Base-by-base conservation (phyloP, 2,797 vertebrate genomes). In the Eleutherodactylus coqui region DNA sequence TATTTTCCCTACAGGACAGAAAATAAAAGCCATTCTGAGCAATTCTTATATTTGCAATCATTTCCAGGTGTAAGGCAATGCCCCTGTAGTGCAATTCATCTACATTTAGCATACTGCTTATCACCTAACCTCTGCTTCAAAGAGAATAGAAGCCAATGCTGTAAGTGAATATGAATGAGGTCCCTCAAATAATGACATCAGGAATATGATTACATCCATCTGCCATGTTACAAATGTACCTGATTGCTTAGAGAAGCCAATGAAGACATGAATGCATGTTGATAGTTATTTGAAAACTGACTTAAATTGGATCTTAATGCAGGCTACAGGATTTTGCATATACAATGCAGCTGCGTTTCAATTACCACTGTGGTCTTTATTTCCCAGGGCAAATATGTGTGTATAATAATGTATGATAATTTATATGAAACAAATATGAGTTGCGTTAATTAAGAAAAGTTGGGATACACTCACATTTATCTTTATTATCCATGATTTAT, bases 101-200 rank as follows among this genome's bases (percentile, higher is more conserved):
- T 70, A 62, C 81, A 73, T 78, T 87, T 83, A 79, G 38, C 75
- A 83, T 72, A 51, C 45, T 79, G 43, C 45, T 60, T 83, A 78
- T 55, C 70, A 75, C 70, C 43, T 67, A 49, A 81, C 43, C 32
- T 67, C 34, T 27, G 58, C 70, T 82, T 43, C 79, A 82, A n/a
- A 29, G 70, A 36, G 60, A 34, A 53, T 80, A 38, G 17, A 80
- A 90, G 32, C 3, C 81, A 75, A 69, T 27, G 47, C 81, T 75
- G 84, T 85, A 85, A 76, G 78, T 27, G 79, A 91, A 64, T 32
- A 67, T 89, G 87, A 89, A 90, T 55, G 88, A 90, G 89, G 91
- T 88, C 79, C 58, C 87, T 24, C 88, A 89, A 86, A 90, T 19
- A 75, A 76, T 29, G 73, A 14, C 34, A 76, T 64, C 82, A 70